phyloP scores from a whole-genome alignment of 2,113 vertebrate species.

The Pangasianodon hypophthalmus region DNA sequence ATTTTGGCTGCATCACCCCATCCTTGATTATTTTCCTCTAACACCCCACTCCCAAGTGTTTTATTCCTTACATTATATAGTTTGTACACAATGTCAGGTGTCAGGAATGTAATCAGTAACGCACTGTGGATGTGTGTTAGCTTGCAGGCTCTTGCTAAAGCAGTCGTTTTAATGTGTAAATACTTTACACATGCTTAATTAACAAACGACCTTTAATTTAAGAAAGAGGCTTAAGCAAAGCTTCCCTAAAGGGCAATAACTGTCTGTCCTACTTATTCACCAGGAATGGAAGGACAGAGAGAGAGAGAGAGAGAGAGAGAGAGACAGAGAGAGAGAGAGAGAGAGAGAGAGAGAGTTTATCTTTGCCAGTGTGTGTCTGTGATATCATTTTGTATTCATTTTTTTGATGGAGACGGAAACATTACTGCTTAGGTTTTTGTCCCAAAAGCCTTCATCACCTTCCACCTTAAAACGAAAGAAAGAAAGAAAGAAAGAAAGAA shows the following conservation, averaged over 20 bases:
- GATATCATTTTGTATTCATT: neutral
- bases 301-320: neutral
- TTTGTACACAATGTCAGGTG: neutral
- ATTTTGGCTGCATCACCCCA: neutral
- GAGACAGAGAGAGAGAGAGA: neutral
- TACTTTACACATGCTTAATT: conserved; percentile 17
- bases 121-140: neutral
- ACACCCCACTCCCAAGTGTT: neutral
- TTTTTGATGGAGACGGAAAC: neutral
- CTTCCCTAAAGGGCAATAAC: conserved; percentile 28
- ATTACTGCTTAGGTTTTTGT: neutral
- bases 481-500: neutral
- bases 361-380: neutral
- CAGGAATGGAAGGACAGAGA: neutral
- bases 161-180: neutral
- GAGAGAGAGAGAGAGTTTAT: neutral
- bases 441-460: neutral
- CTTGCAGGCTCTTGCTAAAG: neutral
- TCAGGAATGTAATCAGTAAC: neutral
- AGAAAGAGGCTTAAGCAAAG: conserved; percentile 17
- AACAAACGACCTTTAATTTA: conserved; percentile 36
- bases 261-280: conserved; percentile 29
- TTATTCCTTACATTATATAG: neutral
- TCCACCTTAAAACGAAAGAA: neutral
- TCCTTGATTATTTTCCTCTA: neutral